These are phyloP conservation scores for Catharus fuscescens DNA, from an alignment of 2,113 vertebrate species.

Conservation along the genomic window DNA sequence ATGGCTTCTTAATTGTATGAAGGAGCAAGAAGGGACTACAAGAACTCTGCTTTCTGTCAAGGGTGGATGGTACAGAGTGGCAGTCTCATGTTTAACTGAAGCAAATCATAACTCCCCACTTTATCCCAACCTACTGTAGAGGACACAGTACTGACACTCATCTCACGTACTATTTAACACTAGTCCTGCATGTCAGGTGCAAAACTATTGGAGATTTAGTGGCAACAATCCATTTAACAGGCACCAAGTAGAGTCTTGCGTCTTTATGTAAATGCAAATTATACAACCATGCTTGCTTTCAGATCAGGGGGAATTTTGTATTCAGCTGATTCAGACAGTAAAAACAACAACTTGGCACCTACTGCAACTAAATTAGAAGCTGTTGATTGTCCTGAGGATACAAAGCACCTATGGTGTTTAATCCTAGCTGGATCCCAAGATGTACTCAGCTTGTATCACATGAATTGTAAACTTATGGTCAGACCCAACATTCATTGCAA, in stretches of 20 bases:
- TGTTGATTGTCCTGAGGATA: not conserved
- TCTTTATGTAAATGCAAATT: not conserved
- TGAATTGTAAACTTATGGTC: not conserved
- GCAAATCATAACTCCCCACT: rapidly evolving
- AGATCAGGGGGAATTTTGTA: not conserved
- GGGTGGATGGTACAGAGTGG: not conserved
- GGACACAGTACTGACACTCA: not conserved
- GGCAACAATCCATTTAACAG: not conserved
- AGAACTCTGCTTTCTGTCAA: not conserved
- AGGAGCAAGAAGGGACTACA: not conserved
- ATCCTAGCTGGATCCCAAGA: not conserved
- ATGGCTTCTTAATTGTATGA: rapidly evolving
- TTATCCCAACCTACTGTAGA: not conserved
- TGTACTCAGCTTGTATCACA: not conserved
- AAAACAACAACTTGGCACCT: not conserved
- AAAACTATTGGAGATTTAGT: not conserved
- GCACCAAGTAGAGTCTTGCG: not conserved
- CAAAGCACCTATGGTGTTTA: slow-evolving; percentile 8
- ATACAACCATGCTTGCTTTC: not conserved
- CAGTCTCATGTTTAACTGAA: not conserved
- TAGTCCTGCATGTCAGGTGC: not conserved
- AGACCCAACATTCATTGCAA: not conserved
- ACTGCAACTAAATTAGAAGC: not conserved
- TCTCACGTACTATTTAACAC: not conserved
- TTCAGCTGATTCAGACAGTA: not conserved